Conservation (phyloP, 2,797 vertebrate species). For the Brotula barbata region DNA sequence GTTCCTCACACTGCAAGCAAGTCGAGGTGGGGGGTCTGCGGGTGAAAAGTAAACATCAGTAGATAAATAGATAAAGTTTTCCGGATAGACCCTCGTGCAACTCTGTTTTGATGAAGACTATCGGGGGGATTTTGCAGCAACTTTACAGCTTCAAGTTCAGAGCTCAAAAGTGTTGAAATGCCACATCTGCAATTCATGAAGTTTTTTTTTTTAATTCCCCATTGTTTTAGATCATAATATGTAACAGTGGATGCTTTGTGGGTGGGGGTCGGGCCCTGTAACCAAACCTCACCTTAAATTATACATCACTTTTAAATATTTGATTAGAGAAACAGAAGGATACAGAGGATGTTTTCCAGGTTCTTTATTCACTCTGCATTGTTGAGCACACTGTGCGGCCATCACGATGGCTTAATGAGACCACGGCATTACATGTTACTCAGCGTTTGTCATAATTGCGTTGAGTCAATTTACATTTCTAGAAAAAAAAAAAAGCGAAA, state of each 20-base stretch:
- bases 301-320: conserved; percentile 36
- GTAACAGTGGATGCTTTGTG: background rate
- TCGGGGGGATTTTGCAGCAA: too few relatives aligned
- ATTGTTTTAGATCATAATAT: background rate
- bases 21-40: too few relatives aligned
- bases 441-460: conserved; percentile 24
- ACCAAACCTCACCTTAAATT: conserved; percentile 24
- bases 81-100: too few relatives aligned
- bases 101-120: too few relatives aligned
- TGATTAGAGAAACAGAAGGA: conserved; percentile 22
- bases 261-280: background rate
- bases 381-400: conserved; percentile 40
- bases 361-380: conserved; percentile 72
- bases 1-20: too few relatives aligned
- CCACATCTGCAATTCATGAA: too few relatives aligned
- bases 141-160: too few relatives aligned
- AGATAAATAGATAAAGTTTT: too few relatives aligned
- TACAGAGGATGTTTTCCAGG: conserved; percentile 33
- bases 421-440: conserved; percentile 16
- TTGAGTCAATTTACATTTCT: conserved; percentile 23
- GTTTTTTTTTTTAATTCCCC: background rate
- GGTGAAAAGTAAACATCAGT: too few relatives aligned
- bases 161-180: too few relatives aligned
- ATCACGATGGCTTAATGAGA: conserved; percentile 49
- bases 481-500: conserved; percentile 30